Evolutionary conservation across 2,888 invertebrate genomes (phyloP).

Genomic region (Itoplectis maculator): DNA sequence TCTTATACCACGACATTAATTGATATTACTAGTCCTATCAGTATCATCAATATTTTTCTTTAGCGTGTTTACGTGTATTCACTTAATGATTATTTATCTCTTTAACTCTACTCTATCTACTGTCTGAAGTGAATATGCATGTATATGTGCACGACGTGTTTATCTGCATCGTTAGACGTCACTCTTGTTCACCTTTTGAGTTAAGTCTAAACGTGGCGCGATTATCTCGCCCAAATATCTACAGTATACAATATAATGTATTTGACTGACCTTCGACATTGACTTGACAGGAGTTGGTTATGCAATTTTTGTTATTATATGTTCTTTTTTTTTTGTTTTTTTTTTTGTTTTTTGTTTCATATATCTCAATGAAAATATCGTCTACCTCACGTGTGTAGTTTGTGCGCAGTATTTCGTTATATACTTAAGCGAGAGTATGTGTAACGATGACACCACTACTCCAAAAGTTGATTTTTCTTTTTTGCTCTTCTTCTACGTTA

Average conservation of each 20-base stretch:
- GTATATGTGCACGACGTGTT: constrained; percentile 44
- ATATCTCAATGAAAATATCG: constrained; percentile 62
- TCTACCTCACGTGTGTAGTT: constrained; percentile 71
- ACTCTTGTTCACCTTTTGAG: constrained; percentile 14
- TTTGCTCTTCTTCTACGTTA: constrained; percentile 24
- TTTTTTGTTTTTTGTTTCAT: too few relatives aligned
- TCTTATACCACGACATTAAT: constrained; percentile 47
- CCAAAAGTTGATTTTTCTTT: constrained; percentile 25
- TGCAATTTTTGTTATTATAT: constrained; percentile 71
- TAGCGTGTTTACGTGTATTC: constrained; percentile 22
- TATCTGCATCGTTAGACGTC: constrained; percentile 32
- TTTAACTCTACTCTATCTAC: constrained; percentile 19
- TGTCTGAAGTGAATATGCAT: constrained; percentile 37
- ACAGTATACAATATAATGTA: constrained; percentile 64
- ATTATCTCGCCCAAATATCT: constrained; percentile 44
- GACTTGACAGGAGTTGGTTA: constrained; percentile 83
- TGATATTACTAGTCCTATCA: constrained; percentile 14
- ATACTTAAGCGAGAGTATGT: constrained; percentile 65
- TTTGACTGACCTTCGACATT: constrained; percentile 79
- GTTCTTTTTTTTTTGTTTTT: too few relatives aligned
- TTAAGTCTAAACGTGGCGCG: constrained; percentile 31
- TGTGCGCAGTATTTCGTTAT: constrained; percentile 77
- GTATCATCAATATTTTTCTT: constrained; percentile 27
- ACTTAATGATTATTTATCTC: constrained; percentile 28
- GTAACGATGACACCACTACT: constrained; percentile 40